phyloP scores from a whole-genome alignment of 2,888 invertebrate species.

The Deilephila elpenor region DNA sequence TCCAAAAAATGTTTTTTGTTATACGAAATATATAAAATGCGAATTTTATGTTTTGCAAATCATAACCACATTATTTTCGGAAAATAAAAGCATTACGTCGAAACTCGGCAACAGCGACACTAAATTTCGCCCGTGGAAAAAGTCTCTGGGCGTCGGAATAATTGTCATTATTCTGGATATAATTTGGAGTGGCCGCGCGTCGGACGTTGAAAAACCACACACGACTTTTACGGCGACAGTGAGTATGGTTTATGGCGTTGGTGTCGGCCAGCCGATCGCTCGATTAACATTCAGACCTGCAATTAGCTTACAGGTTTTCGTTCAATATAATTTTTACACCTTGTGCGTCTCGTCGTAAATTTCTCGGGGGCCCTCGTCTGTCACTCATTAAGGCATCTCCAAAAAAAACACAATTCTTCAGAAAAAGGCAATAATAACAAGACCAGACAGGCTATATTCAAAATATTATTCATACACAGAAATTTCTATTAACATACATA shows the following conservation, averaged over 20 bases:
- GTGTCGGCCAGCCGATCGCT: slow-evolving; percentile 64
- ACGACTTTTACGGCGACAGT: slow-evolving; percentile 76
- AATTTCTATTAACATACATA: slow-evolving; percentile 34
- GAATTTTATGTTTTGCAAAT: background rate
- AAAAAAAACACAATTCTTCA: background rate
- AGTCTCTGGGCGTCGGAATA: slow-evolving; percentile 52
- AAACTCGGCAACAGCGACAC: slow-evolving; percentile 11
- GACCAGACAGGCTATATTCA: background rate
- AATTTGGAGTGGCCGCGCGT: slow-evolving; percentile 65
- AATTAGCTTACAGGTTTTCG: slow-evolving; percentile 55
- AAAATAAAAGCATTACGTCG: background rate
- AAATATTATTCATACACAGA: background rate
- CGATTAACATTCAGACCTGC: slow-evolving; percentile 69
- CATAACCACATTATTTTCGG: background rate
- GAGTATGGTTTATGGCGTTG: slow-evolving; percentile 68
- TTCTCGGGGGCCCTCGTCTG: slow-evolving; percentile 8
- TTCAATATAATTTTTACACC: slow-evolving; percentile 29
- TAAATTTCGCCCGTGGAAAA: slow-evolving; percentile 42
- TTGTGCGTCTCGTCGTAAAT: slow-evolving; percentile 22
- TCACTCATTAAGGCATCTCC: slow-evolving; percentile 16
- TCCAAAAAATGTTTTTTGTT: background rate
- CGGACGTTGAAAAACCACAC: slow-evolving; percentile 78
- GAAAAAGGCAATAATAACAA: background rate
- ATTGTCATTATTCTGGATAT: slow-evolving; percentile 74
- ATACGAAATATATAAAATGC: background rate